Conservation (phyloP, 2,797 vertebrate genomes). For the Muscicapa comitata region DNA sequence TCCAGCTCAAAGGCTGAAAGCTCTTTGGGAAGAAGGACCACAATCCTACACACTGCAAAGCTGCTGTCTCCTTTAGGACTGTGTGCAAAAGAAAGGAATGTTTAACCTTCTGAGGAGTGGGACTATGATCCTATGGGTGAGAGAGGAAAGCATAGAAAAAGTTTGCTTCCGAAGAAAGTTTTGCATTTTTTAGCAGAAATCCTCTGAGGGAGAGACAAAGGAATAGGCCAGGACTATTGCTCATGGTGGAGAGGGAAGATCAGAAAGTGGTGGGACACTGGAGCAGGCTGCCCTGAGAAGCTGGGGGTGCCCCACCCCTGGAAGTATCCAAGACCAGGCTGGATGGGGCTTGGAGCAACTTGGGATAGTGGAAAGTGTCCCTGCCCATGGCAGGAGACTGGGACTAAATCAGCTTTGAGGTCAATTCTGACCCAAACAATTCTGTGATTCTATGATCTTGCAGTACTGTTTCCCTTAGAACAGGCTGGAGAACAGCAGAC, state of each 20-base stretch:
- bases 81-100: background rate
- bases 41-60: background rate
- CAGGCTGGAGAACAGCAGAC: background rate
- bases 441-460: no score
- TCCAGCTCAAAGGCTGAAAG: background rate
- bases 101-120: background rate
- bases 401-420: background rate
- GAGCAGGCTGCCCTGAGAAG: background rate
- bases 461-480: background rate
- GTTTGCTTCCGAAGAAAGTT: background rate
- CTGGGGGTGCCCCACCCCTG: background rate
- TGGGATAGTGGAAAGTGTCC: background rate
- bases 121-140: fast-evolving
- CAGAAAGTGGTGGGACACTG: background rate
- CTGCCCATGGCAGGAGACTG: background rate
- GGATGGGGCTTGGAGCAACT: background rate
- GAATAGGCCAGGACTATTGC: background rate
- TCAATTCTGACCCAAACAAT: background rate
- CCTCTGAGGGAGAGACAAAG: background rate
- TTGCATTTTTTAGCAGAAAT: background rate
- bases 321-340: background rate
- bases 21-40: background rate
- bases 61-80: background rate
- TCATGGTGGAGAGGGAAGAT: fast-evolving
- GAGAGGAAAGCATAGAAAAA: background rate